Conservation (phyloP, 2,888 invertebrate genomes). For the Priocnemis perturbator region DNA sequence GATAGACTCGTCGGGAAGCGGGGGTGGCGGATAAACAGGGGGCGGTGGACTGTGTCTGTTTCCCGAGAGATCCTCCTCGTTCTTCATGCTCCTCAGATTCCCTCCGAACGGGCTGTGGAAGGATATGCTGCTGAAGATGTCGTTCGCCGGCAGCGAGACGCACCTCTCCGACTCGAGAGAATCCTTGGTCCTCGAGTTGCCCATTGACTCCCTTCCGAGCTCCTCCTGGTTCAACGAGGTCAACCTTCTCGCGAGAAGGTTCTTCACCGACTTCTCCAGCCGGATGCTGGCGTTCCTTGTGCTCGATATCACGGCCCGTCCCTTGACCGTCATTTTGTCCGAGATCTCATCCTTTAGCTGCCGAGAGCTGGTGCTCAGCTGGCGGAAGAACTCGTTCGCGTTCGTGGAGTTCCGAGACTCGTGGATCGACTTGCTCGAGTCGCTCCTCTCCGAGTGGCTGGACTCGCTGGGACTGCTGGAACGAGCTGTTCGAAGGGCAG, state of each 20-base stretch:
- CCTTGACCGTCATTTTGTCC: slow-evolving; percentile 74
- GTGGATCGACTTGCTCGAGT: slow-evolving; percentile 50
- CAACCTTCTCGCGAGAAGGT: slow-evolving; percentile 66
- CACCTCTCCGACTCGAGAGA: slow-evolving; percentile 74
- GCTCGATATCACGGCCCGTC: slow-evolving; percentile 81
- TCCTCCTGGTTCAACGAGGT: slow-evolving; percentile 61
- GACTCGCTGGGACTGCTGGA: slow-evolving; percentile 63
- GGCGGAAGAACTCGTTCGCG: slow-evolving; percentile 63
- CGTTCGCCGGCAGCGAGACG: slow-evolving; percentile 79
- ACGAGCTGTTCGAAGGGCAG: slow-evolving; percentile 20
- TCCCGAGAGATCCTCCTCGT: slow-evolving; percentile 65
- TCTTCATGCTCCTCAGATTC: slow-evolving; percentile 61
- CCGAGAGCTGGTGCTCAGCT: slow-evolving; percentile 73
- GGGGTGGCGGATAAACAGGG: slow-evolving; percentile 79
- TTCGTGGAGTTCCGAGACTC: slow-evolving; percentile 42
- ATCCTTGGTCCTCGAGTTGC: slow-evolving; percentile 42
- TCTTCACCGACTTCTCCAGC: slow-evolving; percentile 73
- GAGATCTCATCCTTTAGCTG: slow-evolving; percentile 78
- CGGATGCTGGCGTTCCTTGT: slow-evolving; percentile 79
- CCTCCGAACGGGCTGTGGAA: slow-evolving; percentile 79
- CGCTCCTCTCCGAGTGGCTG: slow-evolving; percentile 63
- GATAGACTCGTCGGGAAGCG: slow-evolving; percentile 77
- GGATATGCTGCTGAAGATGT: slow-evolving; percentile 80
- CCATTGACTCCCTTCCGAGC: slow-evolving; percentile 41
- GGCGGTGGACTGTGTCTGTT: slow-evolving; percentile 75